phyloP scores from a whole-genome alignment of 2,888 invertebrate genomes.

The Scaptomyza caliginosa region DNA sequence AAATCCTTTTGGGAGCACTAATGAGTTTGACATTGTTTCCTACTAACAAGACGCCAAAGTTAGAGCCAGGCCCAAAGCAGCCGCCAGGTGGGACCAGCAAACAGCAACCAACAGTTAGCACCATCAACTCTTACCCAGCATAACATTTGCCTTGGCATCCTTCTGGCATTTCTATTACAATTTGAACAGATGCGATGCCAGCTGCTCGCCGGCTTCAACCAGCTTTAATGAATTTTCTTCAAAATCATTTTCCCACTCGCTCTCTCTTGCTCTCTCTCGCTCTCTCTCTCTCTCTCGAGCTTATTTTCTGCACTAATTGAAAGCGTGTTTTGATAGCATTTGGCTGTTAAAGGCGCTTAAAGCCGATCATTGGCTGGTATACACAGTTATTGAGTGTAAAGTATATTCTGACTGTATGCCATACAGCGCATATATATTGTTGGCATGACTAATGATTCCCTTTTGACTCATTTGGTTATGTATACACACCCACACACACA shows the following conservation, averaged over 20 bases:
- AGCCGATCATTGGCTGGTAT: constrained; percentile 31
- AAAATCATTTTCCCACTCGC: constrained; percentile 17
- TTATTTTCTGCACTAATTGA: constrained; percentile 68
- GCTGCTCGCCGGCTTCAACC: constrained; percentile 15
- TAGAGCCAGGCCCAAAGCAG: constrained; percentile 49
- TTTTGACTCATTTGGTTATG: constrained; percentile 75
- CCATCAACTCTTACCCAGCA: constrained; percentile 13
- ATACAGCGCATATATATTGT: constrained; percentile 22
- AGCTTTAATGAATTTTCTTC: constrained; percentile 61
- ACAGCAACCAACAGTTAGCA: constrained; percentile 9
- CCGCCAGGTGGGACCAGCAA: constrained; percentile 29
- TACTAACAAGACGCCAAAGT: constrained; percentile 77
- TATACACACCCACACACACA: constrained; percentile 23
- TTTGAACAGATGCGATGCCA: constrained; percentile 50
- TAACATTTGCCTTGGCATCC: constrained; percentile 71
- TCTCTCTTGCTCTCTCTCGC: not conserved
- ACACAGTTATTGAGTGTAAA: not conserved
- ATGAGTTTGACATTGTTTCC: constrained; percentile 81
- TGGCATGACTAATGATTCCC: constrained; percentile 78
- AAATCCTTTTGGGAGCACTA: constrained; percentile 80
- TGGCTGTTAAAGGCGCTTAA: constrained; percentile 37
- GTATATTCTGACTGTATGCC: constrained; percentile 4
- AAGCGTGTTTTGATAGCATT: constrained; percentile 65
- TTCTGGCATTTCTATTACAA: constrained; percentile 73
- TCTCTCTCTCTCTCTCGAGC: constrained; percentile 11